Evolutionary conservation across 2,113 vertebrate genomes (phyloP), one percentile per base, ranked within the genome.

Genomic region (Motacilla tschutschensis): DNA sequence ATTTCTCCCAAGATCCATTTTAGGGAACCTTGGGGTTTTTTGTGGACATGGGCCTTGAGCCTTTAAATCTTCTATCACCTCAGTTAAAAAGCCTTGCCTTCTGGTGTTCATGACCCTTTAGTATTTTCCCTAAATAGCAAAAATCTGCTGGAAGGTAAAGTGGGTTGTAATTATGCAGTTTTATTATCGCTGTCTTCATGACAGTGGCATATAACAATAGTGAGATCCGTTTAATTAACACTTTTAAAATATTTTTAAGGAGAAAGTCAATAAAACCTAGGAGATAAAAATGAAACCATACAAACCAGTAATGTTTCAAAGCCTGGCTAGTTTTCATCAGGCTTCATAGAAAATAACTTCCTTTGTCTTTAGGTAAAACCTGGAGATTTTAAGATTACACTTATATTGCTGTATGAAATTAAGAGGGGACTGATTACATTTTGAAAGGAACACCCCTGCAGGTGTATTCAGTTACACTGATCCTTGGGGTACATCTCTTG

Each of bases 1-100:
- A 83, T 92, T 92, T 90, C 85, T 89, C 87, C 40, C n/a, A 43
- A 85, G 77, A 91, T 85, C 73, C 54, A 67, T 71, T 88, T 85
- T 75, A 75, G 65, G 47, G 67, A 65, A 70, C 69, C 29, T 65
- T 87, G 62, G 19, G 14, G 2, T 65, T 58, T 75, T 79, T 76
- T 77, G 76, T 83, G 79, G 86, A 79, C 51, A 46, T 46, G 16
- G 64, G 29, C 22, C 72, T 88, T 70, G 41, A 41, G 55, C 75
- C 71, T 92, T 87, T 74, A 46, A 38, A 21, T 79, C 48, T 62
- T 82, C 64, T 57, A 13, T 44, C 35, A 57, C 48, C 20, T 79
- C 25, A 12, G 47, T 40, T 65, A 60, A 87, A 91, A 89, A 79
- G 40, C 36, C 11, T 77, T 84, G 36, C n/a, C 29, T 76, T 72